A percentile compares a stretch with the other conserved stretches of the same genome.
These are phyloP conservation scores for Tenthredo notha DNA, from an alignment of 2,888 invertebrate species.

Conservation along the genomic window DNA sequence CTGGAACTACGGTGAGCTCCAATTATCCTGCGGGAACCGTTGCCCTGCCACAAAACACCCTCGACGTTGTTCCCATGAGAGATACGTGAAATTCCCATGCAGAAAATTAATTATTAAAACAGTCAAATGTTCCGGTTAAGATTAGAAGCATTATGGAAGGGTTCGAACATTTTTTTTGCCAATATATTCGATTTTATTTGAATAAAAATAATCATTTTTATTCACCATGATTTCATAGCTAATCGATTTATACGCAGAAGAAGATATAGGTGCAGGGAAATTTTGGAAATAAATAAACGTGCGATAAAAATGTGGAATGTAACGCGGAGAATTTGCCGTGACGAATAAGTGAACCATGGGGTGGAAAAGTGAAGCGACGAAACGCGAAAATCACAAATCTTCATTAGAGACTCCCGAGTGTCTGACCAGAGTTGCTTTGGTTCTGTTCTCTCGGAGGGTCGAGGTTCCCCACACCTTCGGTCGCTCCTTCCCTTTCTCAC, in stretches of 20 bases:
- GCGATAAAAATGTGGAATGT: background rate
- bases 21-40: conserved; percentile 71
- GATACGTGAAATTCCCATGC: conserved; percentile 33
- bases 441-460: conserved; percentile 34
- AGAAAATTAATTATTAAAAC: conserved; percentile 61
- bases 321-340: background rate
- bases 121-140: conserved; percentile 30
- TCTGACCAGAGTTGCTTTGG: conserved; percentile 51
- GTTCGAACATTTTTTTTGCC: background rate
- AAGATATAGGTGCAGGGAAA: background rate
- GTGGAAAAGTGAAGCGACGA: conserved; percentile 54
- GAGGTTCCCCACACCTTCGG: conserved; percentile 26
- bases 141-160: background rate
- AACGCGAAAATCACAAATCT: conserved; percentile 70
- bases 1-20: conserved; percentile 71
- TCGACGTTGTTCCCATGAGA: conserved; percentile 47
- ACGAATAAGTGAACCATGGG: conserved; percentile 4
- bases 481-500: conserved; percentile 32
- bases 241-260: background rate
- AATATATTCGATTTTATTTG: background rate
- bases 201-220: background rate
- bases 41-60: conserved; percentile 66
- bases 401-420: conserved; percentile 71
- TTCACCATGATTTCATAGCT: background rate
- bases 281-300: background rate